Evolutionary conservation across 2,113 vertebrate species (phyloP), one percentile per base, ranked within the genome.

Genomic region (Erinaceus europaeus): DNA sequence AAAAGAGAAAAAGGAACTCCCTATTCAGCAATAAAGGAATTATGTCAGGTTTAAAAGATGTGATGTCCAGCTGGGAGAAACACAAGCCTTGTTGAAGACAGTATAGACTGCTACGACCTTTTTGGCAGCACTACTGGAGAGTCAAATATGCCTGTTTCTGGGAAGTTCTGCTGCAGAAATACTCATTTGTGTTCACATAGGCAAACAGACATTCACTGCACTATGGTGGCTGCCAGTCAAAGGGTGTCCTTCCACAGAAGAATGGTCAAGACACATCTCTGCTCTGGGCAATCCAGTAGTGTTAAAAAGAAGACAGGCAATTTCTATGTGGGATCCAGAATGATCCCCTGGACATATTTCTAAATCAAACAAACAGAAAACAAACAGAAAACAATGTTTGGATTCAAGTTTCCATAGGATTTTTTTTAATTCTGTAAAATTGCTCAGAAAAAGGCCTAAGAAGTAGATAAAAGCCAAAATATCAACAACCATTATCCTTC

Each of bases 151-250:
- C n/a, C n/a, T n/a, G n/a, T n/a, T n/a, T n/a, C n/a, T n/a, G n/a
- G n/a, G n/a, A n/a, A n/a, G n/a, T n/a, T 84, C 12, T 0, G 5
- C 48, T 55, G 44, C 25, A 50, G n/a, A 86, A 77, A 65, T 11
- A 32, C 40, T 29, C 25, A 9, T 0, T 15, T 2, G 1, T 2
- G 11, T 11, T 25, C 3, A n/a, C 8, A 27, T 4, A 38, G 17
- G 17, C n/a, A 1, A n/a, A 10, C 20, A 6, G 64, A 23, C 48
- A n/a, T 14, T 50, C 61, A 12, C 69, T 1, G 1, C 1, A 53
- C 10, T 9, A 1, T 27, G 5, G 10, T 6, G 32, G 9, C 25
- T 4, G 57, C 36, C 4, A 38, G 23, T 29, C 46, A 34, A 53
- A 69, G 69, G 0, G 1, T 10, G 5, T 15, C 13, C 44, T 71